Percentiles rank a stretch among this genome's conserved stretches.
phyloP scores from a whole-genome alignment of 2,888 invertebrate species.

The Argyra leucocephala region DNA sequence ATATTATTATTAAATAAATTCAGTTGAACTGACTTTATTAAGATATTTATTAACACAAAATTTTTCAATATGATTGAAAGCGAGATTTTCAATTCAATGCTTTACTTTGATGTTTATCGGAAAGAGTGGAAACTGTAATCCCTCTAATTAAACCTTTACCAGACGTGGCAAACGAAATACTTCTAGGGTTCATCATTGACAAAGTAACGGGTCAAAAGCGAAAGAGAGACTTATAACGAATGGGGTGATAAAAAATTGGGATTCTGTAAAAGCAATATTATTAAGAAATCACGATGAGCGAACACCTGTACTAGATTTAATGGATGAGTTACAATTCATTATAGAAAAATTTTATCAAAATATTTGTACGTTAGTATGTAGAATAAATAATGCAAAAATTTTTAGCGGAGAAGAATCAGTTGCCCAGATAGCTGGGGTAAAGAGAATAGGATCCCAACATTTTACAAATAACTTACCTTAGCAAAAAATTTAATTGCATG shows the following conservation, averaged over 20 bases:
- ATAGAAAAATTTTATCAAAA: conserved; percentile 18
- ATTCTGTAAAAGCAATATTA: conserved; percentile 12
- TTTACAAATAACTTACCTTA: conserved; percentile 17
- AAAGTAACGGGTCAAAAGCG: conserved; percentile 16
- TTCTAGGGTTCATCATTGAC: conserved; percentile 16
- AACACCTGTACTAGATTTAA: conserved; percentile 7
- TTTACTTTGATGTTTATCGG: too few relatives aligned
- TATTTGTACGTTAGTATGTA: conserved; percentile 15
- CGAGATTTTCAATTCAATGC: too few relatives aligned
- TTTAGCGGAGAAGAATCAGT: neutral
- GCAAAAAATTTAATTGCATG: conserved; percentile 15
- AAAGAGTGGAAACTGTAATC: conserved; percentile 15
- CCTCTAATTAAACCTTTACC: conserved; percentile 11
- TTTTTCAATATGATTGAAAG: too few relatives aligned
- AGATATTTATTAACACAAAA: too few relatives aligned
- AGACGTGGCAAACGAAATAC: neutral
- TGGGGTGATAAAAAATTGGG: conserved; percentile 16
- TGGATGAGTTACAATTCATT: conserved; percentile 15
- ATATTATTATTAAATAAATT: too few relatives aligned
- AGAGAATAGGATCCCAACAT: conserved; percentile 14
- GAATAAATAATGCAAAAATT: conserved; percentile 7
- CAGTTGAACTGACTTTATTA: too few relatives aligned
- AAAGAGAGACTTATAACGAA: conserved; percentile 13
- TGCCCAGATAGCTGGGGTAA: conserved; percentile 11
- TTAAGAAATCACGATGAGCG: conserved; percentile 18